phyloP scores from a whole-genome alignment of 2,888 invertebrate species.

The Clanis bilineata region DNA sequence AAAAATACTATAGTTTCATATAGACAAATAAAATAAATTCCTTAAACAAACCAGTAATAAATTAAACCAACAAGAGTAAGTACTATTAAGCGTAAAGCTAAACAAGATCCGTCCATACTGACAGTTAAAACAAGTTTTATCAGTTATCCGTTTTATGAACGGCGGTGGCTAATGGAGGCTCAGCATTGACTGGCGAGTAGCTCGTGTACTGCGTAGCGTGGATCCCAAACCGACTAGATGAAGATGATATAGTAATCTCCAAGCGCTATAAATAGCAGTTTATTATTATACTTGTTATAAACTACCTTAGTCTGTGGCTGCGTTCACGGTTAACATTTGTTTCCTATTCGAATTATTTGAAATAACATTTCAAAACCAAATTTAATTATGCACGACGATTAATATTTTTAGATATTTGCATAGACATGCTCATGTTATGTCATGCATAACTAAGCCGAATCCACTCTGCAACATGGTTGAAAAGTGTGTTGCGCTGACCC shows the following conservation, averaged over 20 bases:
- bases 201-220: background rate
- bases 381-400: too few species aligned
- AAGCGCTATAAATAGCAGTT: background rate
- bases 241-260: conserved; percentile 3
- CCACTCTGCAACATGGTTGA: too few species aligned
- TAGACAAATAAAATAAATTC: background rate
- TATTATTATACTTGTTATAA: background rate
- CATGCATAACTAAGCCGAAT: too few species aligned
- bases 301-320: background rate
- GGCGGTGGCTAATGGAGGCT: background rate
- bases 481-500: too few species aligned
- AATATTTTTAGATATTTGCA: too few species aligned
- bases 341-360: background rate
- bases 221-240: background rate
- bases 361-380: too few species aligned
- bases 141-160: background rate
- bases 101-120: background rate
- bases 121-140: conserved; percentile 1
- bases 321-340: background rate
- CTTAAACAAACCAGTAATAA: background rate
- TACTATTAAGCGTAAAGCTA: background rate
- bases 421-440: too few species aligned
- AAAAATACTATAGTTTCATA: too few species aligned
- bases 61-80: background rate
- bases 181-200: background rate